Base-by-base conservation (phyloP, 2,797 vertebrate genomes). In the Lagocephalus sceleratus region DNA sequence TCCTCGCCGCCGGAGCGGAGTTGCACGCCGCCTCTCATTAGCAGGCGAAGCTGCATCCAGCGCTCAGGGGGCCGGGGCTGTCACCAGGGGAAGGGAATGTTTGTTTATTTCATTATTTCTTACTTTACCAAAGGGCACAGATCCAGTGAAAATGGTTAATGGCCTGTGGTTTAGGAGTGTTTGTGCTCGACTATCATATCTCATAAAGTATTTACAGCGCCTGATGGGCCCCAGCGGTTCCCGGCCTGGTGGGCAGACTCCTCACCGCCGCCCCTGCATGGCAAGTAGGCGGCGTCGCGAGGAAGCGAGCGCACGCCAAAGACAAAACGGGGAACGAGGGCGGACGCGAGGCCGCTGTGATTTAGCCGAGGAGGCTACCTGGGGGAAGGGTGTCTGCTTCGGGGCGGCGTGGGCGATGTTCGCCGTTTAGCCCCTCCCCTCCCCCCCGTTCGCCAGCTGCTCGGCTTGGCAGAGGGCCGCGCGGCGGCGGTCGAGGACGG, bases 31-130 rank as follows among this genome's bases (percentile, higher is more conserved):
- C 50, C 68, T 79, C 78, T 90, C 83, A 90, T 90, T 88, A 89
- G 86, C 80, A 87, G 76, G 75, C 81, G 26, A n/a, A 71, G 76
- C 73, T 53, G 74, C 74, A 62, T 58, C 26, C 69, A 49, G 60
- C 71, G 77, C 82, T 82, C 71, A 10, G 59, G 76, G 80, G 79
- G 61, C 52, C 66, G 1, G 12, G 19, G 63, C 71, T 79, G 84
- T 82, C 86, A 82, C 81, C 61, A 68, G 81, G 81, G 85, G 75
- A 72, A 75, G 66, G 63, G 66, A 22, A 50, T 84, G 84, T 84
- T 87, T 89, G 87, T 83, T 88, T 89, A 86, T 89, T 86, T 87
- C 71, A 87, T 87, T 87, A 85, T 85, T 82, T 85, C 65, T 59
- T 76, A 54, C 81, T 86, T 84, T 83, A 82, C 81, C 82, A 87